phyloP scores from a whole-genome alignment of 2,888 invertebrate species.

The Diaprepes abbreviatus region DNA sequence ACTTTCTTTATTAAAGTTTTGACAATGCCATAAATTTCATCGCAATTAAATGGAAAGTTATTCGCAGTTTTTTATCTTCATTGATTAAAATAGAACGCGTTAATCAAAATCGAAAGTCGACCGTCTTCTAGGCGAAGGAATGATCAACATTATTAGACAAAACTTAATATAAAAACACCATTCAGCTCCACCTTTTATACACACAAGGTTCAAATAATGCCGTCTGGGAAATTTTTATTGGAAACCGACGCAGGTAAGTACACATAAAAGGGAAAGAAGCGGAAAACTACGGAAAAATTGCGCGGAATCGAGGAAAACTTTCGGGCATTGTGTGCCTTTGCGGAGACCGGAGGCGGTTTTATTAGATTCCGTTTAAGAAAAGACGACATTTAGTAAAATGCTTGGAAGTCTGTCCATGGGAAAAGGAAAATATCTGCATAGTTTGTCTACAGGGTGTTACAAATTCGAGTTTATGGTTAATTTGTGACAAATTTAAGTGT shows the following conservation, averaged over 20 bases:
- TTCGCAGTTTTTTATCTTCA: too few relatives aligned
- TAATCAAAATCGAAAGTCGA: too few relatives aligned
- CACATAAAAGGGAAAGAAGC: conserved; percentile 10
- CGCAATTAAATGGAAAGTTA: too few relatives aligned
- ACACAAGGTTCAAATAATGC: conserved; percentile 10
- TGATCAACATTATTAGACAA: not conserved
- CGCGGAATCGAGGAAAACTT: conserved; percentile 22
- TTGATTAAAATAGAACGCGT: too few relatives aligned
- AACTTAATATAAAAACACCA: conserved; percentile 6
- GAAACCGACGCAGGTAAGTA: conserved; percentile 17
- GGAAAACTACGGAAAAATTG: conserved; percentile 18
- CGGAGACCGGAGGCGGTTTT: conserved; percentile 17
- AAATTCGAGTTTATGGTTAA: too few relatives aligned
- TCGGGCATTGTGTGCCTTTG: conserved; percentile 16
- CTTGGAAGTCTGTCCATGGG: not conserved
- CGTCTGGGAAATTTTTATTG: conserved; percentile 40
- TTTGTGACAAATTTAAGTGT: too few relatives aligned
- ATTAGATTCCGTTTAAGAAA: conserved; percentile 14
- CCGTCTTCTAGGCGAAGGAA: too few relatives aligned
- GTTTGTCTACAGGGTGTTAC: too few relatives aligned
- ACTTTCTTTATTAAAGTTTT: too few relatives aligned
- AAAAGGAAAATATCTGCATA: too few relatives aligned
- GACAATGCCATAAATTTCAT: too few relatives aligned
- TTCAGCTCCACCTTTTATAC: conserved; percentile 5
- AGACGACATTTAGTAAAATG: conserved; percentile 6